phyloP scores from a whole-genome alignment of 2,113 vertebrate species.

The Holacanthus passer region DNA sequence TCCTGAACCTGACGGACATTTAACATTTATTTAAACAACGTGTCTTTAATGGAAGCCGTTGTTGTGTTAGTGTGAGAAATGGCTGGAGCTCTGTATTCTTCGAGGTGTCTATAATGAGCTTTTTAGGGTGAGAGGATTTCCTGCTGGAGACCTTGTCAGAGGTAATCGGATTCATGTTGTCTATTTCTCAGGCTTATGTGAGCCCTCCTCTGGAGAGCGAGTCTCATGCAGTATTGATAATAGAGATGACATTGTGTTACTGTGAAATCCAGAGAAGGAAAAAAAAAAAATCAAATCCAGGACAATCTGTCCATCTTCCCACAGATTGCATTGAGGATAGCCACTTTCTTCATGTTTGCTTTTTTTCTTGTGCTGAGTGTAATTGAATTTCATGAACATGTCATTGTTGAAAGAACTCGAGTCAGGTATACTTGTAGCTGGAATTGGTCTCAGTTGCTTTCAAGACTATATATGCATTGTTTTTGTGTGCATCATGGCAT shows the following conservation, averaged over 20 bases:
- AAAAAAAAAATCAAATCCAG: constrained; percentile 12
- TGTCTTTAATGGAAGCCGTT: not conserved
- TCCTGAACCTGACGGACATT: constrained; percentile 10
- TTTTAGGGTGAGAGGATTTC: constrained; percentile 62
- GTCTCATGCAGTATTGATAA: constrained; percentile 51
- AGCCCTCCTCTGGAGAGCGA: constrained; percentile 35
- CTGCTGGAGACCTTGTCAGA: constrained; percentile 46
- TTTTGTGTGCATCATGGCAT: no score
- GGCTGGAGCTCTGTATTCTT: not conserved
- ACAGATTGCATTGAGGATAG: not conserved
- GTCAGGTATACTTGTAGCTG: not conserved
- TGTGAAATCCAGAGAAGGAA: not conserved
- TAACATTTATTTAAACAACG: constrained; percentile 10
- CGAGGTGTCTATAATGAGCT: constrained; percentile 54
- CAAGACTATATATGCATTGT: no score
- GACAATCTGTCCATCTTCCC: constrained; percentile 6
- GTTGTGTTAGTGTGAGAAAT: constrained; percentile 22
- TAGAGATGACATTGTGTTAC: constrained; percentile 34
- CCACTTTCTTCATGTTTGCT: not conserved
- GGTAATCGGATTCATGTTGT: constrained; percentile 64
- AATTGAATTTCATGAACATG: constrained; percentile 2
- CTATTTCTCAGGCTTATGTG: constrained; percentile 39
- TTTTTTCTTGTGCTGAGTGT: constrained; percentile 3
- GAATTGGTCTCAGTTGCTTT: no score
- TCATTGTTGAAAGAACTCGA: not conserved